These are phyloP conservation scores for Phalanger gymnotis DNA, from an alignment of 2,797 vertebrate species.

Conservation along the genomic window DNA sequence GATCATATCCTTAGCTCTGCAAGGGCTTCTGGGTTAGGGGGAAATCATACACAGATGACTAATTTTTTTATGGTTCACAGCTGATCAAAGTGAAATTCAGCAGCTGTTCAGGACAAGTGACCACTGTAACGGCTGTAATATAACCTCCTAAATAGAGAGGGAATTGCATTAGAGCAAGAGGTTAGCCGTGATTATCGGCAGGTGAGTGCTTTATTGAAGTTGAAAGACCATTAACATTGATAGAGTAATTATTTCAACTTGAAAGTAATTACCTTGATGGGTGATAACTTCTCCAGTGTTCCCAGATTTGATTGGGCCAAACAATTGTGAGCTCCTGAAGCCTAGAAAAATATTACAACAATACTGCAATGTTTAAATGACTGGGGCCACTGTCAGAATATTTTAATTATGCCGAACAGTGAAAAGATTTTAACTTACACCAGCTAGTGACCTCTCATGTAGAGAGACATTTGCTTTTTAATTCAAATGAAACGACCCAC, in stretches of 20 bases:
- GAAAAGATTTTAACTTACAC: conserved; percentile 84
- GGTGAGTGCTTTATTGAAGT: conserved; percentile 94
- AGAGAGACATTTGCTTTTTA: conserved; percentile 85
- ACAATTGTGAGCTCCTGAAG: conserved; percentile 86
- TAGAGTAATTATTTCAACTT: conserved; percentile 94
- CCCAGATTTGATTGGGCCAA: conserved; percentile 87
- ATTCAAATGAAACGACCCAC: conserved; percentile 85
- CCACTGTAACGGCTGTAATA: conserved; percentile 90
- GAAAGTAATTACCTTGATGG: conserved; percentile 92
- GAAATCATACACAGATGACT: conserved; percentile 89
- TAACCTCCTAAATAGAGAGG: conserved; percentile 91
- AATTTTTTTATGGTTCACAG: conserved; percentile 89
- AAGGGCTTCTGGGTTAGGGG: conserved; percentile 87
- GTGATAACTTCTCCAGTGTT: conserved; percentile 89
- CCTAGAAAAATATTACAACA: conserved; percentile 89
- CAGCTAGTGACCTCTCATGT: conserved; percentile 84
- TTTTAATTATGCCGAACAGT: conserved; percentile 85
- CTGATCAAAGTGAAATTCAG: conserved; percentile 90
- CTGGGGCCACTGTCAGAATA: conserved; percentile 84
- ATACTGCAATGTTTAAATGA: conserved; percentile 86
- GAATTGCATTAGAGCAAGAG: conserved; percentile 90
- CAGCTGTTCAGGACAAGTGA: conserved; percentile 92
- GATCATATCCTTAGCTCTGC: conserved; percentile 83
- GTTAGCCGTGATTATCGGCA: conserved; percentile 91
- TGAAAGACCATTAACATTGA: conserved; percentile 94